Base-by-base conservation (phyloP, 2,113 vertebrate species). In the Papio anubis region DNA sequence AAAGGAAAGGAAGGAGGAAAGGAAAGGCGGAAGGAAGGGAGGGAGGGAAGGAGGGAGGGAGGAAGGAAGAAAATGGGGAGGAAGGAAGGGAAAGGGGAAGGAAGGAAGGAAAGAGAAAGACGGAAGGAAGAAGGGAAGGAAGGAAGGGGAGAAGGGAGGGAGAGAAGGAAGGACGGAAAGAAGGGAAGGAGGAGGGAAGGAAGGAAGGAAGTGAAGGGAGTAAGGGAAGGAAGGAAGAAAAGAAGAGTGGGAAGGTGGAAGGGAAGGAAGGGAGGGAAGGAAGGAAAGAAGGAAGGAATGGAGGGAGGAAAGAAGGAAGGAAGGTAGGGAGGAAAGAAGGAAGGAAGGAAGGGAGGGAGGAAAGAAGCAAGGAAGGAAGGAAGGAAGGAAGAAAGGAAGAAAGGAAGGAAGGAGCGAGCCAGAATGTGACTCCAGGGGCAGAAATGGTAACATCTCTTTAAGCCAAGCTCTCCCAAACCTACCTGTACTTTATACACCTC, bases 61-160 rank as follows among this genome's bases (percentile, higher is more conserved):
- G 0, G 50, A 0, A 14, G 48, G 3, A 17, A 17, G 16, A 17
- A 17, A 13, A 1, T 1, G 5, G 13, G 50, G 12, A 14, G 50
- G 50, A 50, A 52, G 12, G 16, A 17, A 52, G 16, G 50, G 1
- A 52, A 17, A 17, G 16, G 48, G 48, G 3, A 50, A 50, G 50
- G 50, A 50, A 50, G 48, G 48, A 50, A 50, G 14, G 13, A 50
- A 4, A 16, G 50, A 48, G 10, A 48, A 11, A 48, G 13, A 50
- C 0, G 50, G 50, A 52, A 5, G 50, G 16, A 52, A 0, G 52
- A 17, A 52, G 17, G 16, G 16, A 17, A 17, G 50, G 50, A 17
- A 52, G 16, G 52, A 17, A 52, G 50, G 50, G 1, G 16, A 17
- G 50, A 52, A 16, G 50, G 50, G 14, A 52, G 50, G 50, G 14